Evolutionary conservation across 1,140 invertebrate species (phyloP), one percentile per base, ranked within the genome.

Genomic region (Himalopsyche phryganea): DNA sequence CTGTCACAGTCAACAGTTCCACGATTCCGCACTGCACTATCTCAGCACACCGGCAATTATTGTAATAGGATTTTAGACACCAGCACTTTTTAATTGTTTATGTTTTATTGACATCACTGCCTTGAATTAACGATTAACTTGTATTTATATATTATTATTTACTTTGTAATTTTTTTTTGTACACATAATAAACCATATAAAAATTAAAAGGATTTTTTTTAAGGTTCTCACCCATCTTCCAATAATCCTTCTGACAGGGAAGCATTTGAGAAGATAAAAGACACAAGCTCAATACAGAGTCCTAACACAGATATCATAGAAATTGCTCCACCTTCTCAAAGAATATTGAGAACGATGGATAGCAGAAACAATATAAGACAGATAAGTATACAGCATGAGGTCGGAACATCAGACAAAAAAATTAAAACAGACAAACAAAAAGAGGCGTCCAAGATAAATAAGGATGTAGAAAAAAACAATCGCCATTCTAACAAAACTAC

Each of bases 201-300:
- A 64, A 60, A 58, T 54, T 51, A 60, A 38, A 57, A 50, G 44
- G 45, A 40, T 64, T 64, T 64, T 52, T 60, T 64, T 64, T 44
- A 64, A 64, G 62, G 62, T 64, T 60, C 40, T 50, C 58, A 60
- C 56, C 62, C 62, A 60, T 60, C 62, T 64, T 64, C 62, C 62
- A 64, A 64, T 58, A 50, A 54, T 63, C 57, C 58, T 58, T 64
- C 62, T 64, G 58, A 60, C 53, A 60, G 58, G 62, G 62, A 64
- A 64, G 58, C 45, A 41, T 28, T 60, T 57, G 62, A 45, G 41
- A 60, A 60, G 62, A 64, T 49, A 14, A 44, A 54, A 33, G 41
- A 9, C 19, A 28, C 51, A 13, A 18, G 9, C 13, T 20, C 11
- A n/a, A 15, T 20, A 14, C 28, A 50, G 38, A 50, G 50, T 9